Evolutionary conservation across 1,140 invertebrate genomes (phyloP).

Genomic region (Zaprionus nigranus): DNA sequence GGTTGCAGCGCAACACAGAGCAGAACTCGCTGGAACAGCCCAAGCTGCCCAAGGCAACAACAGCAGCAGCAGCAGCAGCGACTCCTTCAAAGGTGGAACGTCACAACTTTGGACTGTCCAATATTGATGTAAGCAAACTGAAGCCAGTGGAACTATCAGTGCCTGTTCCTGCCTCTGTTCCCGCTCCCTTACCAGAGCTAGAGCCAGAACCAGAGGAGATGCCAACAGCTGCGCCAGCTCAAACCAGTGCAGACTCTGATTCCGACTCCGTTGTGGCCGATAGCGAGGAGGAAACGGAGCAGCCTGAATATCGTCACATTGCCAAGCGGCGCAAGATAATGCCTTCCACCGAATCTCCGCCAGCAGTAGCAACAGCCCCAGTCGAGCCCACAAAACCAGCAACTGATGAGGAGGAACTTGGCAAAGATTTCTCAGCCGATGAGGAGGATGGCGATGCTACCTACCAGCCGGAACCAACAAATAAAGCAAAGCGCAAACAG

Average conservation of each 20-base stretch:
- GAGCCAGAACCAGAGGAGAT: neutral
- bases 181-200: neutral
- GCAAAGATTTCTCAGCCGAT: conserved; percentile 66
- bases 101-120: conserved; percentile 60
- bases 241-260: conserved; percentile 42
- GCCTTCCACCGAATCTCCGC: conserved; percentile 17
- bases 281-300: conserved; percentile 72
- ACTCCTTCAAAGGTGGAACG: conserved; percentile 35
- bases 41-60: neutral
- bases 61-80: neutral
- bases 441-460: conserved; percentile 60
- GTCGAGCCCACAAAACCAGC: neutral
- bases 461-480: conserved; percentile 47
- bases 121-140: conserved; percentile 69
- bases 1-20: conserved; percentile 67
- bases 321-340: conserved; percentile 67
- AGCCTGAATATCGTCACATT: conserved; percentile 65
- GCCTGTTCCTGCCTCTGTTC: neutral
- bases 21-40: conserved; percentile 49
- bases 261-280: conserved; percentile 80
- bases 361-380: neutral
- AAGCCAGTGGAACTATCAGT: conserved; percentile 11
- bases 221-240: neutral
- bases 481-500: conserved; percentile 49
- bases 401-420: neutral